phyloP scores from a whole-genome alignment of 2,888 invertebrate species.

The Poecilus cupreus region DNA sequence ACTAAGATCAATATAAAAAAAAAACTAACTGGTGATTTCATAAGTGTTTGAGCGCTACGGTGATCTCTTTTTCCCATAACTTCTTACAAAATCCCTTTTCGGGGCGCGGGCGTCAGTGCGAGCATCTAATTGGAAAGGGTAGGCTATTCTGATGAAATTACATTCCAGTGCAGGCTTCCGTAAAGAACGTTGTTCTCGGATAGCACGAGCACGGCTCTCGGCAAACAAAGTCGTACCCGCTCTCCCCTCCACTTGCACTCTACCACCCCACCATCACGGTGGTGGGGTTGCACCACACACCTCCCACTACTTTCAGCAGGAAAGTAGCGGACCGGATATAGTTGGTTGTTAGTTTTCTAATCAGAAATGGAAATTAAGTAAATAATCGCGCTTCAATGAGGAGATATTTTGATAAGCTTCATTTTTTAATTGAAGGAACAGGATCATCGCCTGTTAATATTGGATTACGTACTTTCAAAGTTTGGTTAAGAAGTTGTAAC shows the following conservation, averaged over 20 bases:
- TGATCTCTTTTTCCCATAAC: background rate
- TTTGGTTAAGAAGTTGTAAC: background rate
- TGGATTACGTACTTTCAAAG: background rate
- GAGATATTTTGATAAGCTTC: too few relatives aligned
- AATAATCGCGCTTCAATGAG: background rate
- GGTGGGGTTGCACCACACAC: background rate
- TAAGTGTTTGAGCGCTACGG: background rate
- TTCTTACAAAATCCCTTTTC: constrained; percentile 16
- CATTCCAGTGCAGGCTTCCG: constrained; percentile 74
- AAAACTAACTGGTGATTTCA: background rate
- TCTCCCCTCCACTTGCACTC: constrained; percentile 21
- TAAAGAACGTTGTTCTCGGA: constrained; percentile 68
- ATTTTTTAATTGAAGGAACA: too few relatives aligned
- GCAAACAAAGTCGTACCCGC: constrained; percentile 44
- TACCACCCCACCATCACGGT: background rate
- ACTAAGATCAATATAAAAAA: too few relatives aligned
- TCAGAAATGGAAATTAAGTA: constrained; percentile 26
- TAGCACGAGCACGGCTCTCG: constrained; percentile 36
- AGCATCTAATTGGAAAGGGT: constrained; percentile 58
- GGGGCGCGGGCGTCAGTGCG: constrained; percentile 48
- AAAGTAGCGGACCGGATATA: constrained; percentile 5
- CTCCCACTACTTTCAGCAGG: constrained; percentile 5
- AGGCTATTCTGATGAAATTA: constrained; percentile 71
- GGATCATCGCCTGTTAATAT: background rate
- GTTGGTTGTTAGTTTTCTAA: constrained; percentile 34